phyloP scores from a whole-genome alignment of 2,888 invertebrate genomes.

The Agrotis segetum region DNA sequence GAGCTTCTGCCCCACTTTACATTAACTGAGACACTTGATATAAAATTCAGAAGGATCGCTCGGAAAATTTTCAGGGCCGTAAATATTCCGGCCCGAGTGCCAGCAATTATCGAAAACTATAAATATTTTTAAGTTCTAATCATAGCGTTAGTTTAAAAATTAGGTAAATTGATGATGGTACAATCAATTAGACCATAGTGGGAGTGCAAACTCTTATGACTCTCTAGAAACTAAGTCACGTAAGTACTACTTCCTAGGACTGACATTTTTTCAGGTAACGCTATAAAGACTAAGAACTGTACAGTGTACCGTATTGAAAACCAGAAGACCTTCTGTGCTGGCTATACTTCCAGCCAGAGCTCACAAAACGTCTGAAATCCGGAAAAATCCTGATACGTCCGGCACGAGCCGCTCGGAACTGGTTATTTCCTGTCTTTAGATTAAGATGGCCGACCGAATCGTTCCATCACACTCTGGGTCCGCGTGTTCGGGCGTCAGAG shows the following conservation, averaged over 20 bases:
- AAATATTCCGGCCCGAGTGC: too few species aligned
- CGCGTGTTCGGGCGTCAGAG: conserved; percentile 53
- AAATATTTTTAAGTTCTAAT: too few species aligned
- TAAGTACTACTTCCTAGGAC: too few species aligned
- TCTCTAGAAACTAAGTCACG: too few species aligned
- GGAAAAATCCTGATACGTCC: conserved; percentile 82
- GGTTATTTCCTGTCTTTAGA: conserved; percentile 82
- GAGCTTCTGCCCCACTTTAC: conserved; percentile 68
- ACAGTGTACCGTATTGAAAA: not conserved
- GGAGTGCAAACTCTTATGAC: too few species aligned
- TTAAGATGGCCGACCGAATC: conserved; percentile 72
- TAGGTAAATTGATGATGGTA: too few species aligned
- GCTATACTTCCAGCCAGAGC: conserved; percentile 40
- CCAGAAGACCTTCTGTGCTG: conserved; percentile 32
- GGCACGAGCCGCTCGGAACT: conserved; percentile 76
- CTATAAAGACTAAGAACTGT: not conserved
- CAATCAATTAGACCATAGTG: too few species aligned
- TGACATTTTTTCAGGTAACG: too few species aligned
- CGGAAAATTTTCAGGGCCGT: not conserved
- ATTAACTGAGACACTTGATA: conserved; percentile 40
- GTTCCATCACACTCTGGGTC: conserved; percentile 58
- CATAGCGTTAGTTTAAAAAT: too few species aligned
- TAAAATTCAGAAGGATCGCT: conserved; percentile 7
- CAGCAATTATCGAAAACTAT: too few species aligned
- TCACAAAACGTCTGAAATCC: conserved; percentile 75